Conservation (phyloP, 2,113 vertebrate species). For the Meriones unguiculatus region DNA sequence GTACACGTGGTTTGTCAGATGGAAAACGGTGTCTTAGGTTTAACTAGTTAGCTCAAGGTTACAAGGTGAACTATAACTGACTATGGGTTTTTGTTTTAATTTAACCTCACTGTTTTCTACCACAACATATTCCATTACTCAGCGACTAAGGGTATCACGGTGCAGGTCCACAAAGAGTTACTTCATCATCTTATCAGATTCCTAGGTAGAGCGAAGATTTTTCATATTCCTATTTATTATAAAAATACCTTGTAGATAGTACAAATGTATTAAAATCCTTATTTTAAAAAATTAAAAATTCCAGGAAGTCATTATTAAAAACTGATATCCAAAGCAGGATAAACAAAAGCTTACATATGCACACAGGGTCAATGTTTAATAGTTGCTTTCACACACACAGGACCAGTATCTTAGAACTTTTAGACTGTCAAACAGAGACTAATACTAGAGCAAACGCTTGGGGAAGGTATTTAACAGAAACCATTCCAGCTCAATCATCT, state of each 20-base stretch:
- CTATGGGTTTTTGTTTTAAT: neutral
- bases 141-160: neutral
- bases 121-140: neutral
- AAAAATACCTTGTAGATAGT: conserved; percentile 41
- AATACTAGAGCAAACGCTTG: neutral
- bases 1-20: conserved; percentile 13
- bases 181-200: neutral
- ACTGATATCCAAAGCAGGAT: conserved; percentile 23
- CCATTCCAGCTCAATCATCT: conserved; percentile 23
- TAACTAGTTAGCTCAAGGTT: conserved; percentile 36
- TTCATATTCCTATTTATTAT: conserved; percentile 49
- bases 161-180: neutral
- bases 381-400: neutral
- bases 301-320: conserved; percentile 64
- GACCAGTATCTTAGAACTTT: neutral
- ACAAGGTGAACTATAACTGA: conserved; percentile 1
- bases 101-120: conserved; percentile 36
- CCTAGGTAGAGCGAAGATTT: neutral
- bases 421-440: conserved; percentile 26
- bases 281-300: neutral
- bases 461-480: conserved; percentile 15
- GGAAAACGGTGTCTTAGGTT: conserved; percentile 31
- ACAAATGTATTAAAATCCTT: conserved; percentile 40
- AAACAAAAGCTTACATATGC: conserved; percentile 12
- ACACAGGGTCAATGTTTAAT: neutral